Evolutionary conservation across 2,888 invertebrate species (phyloP), one percentile per base, ranked within the genome.

Genomic region (Sicus ferrugineus): DNA sequence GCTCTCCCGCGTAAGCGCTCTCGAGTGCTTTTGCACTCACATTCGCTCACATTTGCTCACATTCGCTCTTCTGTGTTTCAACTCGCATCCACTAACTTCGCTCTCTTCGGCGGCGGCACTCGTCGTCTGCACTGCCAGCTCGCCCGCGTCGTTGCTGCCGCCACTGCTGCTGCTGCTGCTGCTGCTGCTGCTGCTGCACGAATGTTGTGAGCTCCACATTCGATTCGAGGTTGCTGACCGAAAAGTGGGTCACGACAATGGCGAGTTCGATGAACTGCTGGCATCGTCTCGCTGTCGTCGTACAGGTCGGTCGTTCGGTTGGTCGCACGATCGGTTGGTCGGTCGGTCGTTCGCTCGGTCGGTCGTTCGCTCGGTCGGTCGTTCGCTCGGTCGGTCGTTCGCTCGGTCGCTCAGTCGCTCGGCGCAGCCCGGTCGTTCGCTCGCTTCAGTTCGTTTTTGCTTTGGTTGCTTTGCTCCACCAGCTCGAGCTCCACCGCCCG

Each of bases 181-280:
- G 42, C 7, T 16, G 42, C 2, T 21, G 61, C 16, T 23, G 9
- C 26, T 61, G 16, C 6, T 21, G 16, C 3, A 11, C 54, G 30
- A 26, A 46, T 21, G 23, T 59, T 26, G 59, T 34, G 79, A 84
- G 84, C 84, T 84, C 84, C 78, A 84, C 79, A 84, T 84, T 74
- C 48, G 67, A 59, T 83, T 81, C 80, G 80, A 85, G 85, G 85
- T 85, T 80, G 81, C 78, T 84, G 85, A 85, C 85, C 85, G 83
- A 83, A 83, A 85, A 80, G 76, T 85, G 75, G 85, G 85, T 85
- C 85, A 84, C 85, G 85, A 85, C 84, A 85, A 85, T 84, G 85
- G 81, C 79, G 80, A 81, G 85, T 85, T 85, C 85, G 83, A 82
- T 85, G 85, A 85, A 85, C 85, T 84, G 80, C 31, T 56, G 54